Evolutionary conservation across 2,797 vertebrate genomes (phyloP), one percentile per base, ranked within the genome.

Genomic region (Micromesistius poutassou): DNA sequence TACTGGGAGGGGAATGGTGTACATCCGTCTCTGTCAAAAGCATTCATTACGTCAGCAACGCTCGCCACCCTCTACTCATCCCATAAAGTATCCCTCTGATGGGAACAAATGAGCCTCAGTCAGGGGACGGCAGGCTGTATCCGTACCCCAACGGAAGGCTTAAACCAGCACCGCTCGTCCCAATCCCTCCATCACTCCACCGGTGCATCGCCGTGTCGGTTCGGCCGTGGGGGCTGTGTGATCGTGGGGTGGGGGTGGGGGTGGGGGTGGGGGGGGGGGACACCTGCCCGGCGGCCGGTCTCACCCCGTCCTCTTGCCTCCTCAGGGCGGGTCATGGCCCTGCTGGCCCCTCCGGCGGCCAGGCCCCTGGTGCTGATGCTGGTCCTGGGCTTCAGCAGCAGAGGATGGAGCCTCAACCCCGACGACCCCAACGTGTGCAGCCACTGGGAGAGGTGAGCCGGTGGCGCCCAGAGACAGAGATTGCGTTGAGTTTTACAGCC

Each of bases 351-450:
- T 84, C 84, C 89, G 82, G 92, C 90, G 88, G 86, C 89, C 84
- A 92, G 92, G 89, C 88, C 89, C 82, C 77, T 84, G 13, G 87
- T 85, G 78, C 83, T 81, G 81, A 71, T 93, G 70, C 81, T 96
- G 38, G 38, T 91, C 74, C 83, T 95, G 83, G 84, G 89, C 80
- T 89, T 92, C 79, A 89, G 95, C 79, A 86, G 94, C 79, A 82
- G 83, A 0, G 84, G 91, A 31, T 81, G 94, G 83, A 89, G 94
- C 82, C 93, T 99, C 87, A 98, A 99, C 87, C 97, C 97, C 0
- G 97, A 99, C 82, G 97, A 98, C 91, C 97, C 97, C 74, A 99
- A 99, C 2, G 97, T 99, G 86, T 99, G 97, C 91, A 99, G 97
- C 91, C 97, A 98, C 89, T 99, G 97, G 97, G 94, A 95, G 85